Base-by-base conservation (phyloP, 2,113 vertebrate genomes). In the Pelmatolapia mariae region DNA sequence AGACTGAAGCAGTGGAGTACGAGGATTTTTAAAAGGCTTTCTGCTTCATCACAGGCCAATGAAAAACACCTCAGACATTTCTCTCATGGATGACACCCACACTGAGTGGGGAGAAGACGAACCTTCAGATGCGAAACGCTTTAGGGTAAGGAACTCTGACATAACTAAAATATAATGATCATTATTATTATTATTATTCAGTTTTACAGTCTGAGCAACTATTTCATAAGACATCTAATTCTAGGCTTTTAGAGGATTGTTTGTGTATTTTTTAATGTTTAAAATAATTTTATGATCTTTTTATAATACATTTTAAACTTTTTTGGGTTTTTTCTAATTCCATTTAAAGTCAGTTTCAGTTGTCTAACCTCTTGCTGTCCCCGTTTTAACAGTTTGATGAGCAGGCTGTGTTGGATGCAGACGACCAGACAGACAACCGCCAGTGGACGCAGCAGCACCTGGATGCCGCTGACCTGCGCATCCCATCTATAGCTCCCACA, bases 391-490 rank as follows among this genome's bases (percentile, higher is more conserved):
- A 99, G 97, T 97, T 97, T 4, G 98, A 99, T 82, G 98, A 99
- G 82, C 98, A 98, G 19, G 97, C 97, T 2, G 97, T 97, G 50
- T 95, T 98, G 40, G 97, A 98, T 79, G 92, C 94, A 4, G 97
- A 97, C 0, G 96, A 97, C 84, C 98, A 99, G 95, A 97, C 97
- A 0, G 99, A 99, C 90, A 98, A 98, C 95, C 96, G 99, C 63
- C 98, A 99, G 95, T 99, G 98, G 99, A 99, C 99, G 0, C 99
- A 99, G 94, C 99, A 99, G 96, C 99, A 99, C 94, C 95, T 99
- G 93, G 98, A 99, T 0, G 99, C 99, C 0, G 99, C 99, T 0
- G 99, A 99, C 93, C 95, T 99, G 79, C 97, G 99, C 7, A 96
- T 97, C 79, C 97, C 98, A 4, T 98, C 98, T 92, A 98, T 98